Percentiles rank a stretch among this genome's conserved stretches.
Conservation (phyloP, 2,888 invertebrate species). For the Chymomyza fuscimana region DNA sequence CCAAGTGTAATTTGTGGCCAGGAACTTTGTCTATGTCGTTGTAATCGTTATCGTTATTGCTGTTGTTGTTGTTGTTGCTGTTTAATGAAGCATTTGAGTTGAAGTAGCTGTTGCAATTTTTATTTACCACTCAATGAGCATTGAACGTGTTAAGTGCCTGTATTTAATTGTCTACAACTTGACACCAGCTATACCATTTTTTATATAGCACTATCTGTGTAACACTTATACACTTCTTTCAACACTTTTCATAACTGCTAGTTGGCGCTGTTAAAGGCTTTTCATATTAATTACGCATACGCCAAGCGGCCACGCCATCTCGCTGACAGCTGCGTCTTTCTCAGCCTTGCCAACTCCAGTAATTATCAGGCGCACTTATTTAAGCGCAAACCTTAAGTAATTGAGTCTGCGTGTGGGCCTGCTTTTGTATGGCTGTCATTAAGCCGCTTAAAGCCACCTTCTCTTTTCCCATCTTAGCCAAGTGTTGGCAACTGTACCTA, state of each 20-base stretch:
- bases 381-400: conserved; percentile 4
- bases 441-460: conserved; percentile 10
- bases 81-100: conserved; percentile 71
- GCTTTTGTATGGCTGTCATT: not conserved
- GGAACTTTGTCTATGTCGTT: conserved; percentile 65
- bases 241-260: not conserved
- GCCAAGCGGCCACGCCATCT: not conserved
- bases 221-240: not conserved
- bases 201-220: not conserved
- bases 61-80: conserved; percentile 42
- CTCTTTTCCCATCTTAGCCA: not conserved
- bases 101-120: conserved; percentile 70
- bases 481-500: not conserved
- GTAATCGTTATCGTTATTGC: conserved; percentile 18
- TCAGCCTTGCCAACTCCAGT: conserved; percentile 21
- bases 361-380: conserved; percentile 24
- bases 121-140: conserved; percentile 74
- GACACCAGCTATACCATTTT: conserved; percentile 21
- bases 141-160: conserved; percentile 71
- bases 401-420: conserved; percentile 4
- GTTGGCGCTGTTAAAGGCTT: conserved; percentile 20
- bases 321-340: not conserved
- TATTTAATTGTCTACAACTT: conserved; percentile 71
- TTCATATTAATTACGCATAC: conserved; percentile 36
- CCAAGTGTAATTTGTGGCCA: conserved; percentile 71